Conservation (phyloP, 1,140 invertebrate genomes). For the Atta colombica region DNA sequence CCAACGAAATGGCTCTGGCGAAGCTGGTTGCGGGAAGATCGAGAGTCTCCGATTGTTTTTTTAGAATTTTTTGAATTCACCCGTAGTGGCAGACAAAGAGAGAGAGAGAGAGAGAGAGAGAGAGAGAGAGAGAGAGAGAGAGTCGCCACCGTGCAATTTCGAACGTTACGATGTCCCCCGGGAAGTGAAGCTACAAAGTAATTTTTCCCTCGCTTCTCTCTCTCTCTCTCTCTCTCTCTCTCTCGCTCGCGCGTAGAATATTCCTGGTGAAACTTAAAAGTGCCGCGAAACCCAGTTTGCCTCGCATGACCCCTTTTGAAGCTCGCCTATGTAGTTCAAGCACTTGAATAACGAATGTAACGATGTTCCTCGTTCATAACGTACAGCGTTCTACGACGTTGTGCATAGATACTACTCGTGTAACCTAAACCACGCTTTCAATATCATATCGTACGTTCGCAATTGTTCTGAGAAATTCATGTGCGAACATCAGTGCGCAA, state of each 20-base stretch:
- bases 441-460: neutral
- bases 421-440: constrained; percentile 8
- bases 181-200: constrained; percentile 56
- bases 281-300: constrained; percentile 54
- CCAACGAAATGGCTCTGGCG: constrained; percentile 39
- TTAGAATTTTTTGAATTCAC: constrained; percentile 61
- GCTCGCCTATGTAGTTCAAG: constrained; percentile 28
- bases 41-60: constrained; percentile 59
- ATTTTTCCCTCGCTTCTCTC: constrained; percentile 47
- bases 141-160: constrained; percentile 59
- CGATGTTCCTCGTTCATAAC: neutral
- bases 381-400: constrained; percentile 24
- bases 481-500: neutral
- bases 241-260: constrained; percentile 27
- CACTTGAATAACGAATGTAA: constrained; percentile 58
- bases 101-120: neutral
- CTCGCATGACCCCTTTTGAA: constrained; percentile 46
- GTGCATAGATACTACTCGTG: constrained; percentile 14
- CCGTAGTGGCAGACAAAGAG: neutral
- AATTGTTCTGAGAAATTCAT: constrained; percentile 34
- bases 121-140: neutral
- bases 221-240: neutral
- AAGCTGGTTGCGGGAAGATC: constrained; percentile 33
- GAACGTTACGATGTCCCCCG: constrained; percentile 68
- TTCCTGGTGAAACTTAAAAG: constrained; percentile 56